Evolutionary conservation across 2,797 vertebrate species (phyloP), one percentile per base, ranked within the genome.

Genomic region (Aeoliscus strigatus): DNA sequence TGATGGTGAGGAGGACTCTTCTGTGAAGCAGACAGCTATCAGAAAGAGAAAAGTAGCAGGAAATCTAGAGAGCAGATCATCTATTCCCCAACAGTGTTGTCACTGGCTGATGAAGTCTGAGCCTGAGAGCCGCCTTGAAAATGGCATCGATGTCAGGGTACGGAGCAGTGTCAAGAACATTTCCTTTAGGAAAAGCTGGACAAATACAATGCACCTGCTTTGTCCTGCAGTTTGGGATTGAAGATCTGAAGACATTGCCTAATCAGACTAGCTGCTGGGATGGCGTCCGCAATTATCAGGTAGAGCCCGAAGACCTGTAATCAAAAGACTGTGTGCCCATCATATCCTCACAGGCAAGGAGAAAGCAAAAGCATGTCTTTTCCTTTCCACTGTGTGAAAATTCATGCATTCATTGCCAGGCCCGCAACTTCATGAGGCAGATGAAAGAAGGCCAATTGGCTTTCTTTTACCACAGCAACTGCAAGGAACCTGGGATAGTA

Each of bases 391-490:
- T n/a, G n/a, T n/a, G n/a, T n/a, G n/a, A n/a, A n/a, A n/a, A n/a
- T n/a, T n/a, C n/a, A n/a, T n/a, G n/a, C 32, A 6, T 0, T 39
- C 28, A 8, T 51, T 38, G 49, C 21, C 70, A 98, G 94, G 96
- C 96, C 9, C 91, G 94, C 37, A 99, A 98, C 68, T 98, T 94
- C 57, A 90, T 99, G 86, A 89, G 87, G 60, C 87, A 91, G 67
- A 98, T 99, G 95, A 92, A 90, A 57, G 59, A 82, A 10, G 93
- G 86, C 2, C 90, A 98, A 50, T 59, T 78, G 59, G 93, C 92
- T 8, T 98, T 98, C 84, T 98, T 98, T 81, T 99, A 99, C 78
- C 96, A 99, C 80, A 98, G 96, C 64, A 98, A 98, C 86, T 99
- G 96, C 66, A 99, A 94, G 72, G 90, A 93, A 36, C 96, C 95